Conservation (phyloP, 2,888 invertebrate species). For the Plagodis dolabraria region DNA sequence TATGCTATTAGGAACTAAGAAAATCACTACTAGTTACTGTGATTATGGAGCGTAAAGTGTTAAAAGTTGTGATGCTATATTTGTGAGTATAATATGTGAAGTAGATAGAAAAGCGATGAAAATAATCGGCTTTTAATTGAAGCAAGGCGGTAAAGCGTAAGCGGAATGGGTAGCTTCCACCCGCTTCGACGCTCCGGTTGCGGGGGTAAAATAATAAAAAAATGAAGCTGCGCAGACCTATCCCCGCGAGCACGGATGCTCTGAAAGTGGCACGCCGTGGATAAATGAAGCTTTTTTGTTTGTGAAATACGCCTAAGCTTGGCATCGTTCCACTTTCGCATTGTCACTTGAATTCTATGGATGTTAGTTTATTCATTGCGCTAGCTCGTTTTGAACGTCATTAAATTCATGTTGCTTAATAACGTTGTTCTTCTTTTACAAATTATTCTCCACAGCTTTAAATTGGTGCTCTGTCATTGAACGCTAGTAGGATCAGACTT, state of each 20-base stretch:
- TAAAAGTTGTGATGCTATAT: too few species aligned
- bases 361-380: conserved; percentile 75
- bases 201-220: conserved; percentile 77
- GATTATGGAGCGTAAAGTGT: too few species aligned
- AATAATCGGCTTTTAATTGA: conserved; percentile 83
- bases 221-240: conserved; percentile 69
- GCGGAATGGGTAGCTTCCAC: conserved; percentile 61
- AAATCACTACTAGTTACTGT: too few species aligned
- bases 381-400: conserved; percentile 53
- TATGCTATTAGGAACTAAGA: too few species aligned
- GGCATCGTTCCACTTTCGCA: conserved; percentile 76
- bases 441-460: conserved; percentile 22
- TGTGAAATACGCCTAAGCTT: conserved; percentile 79
- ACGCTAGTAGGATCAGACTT: too few species aligned
- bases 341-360: conserved; percentile 78
- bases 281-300: conserved; percentile 84
- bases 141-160: conserved; percentile 62
- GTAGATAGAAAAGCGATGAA: conserved; percentile 69
- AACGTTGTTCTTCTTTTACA: conserved; percentile 38
- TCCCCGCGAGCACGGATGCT: conserved; percentile 81
- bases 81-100: too few species aligned
- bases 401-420: conserved; percentile 62
- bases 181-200: conserved; percentile 47
- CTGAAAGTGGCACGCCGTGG: conserved; percentile 83
- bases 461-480: not conserved